Percentiles rank a stretch among this genome's conserved stretches.
phyloP scores from a whole-genome alignment of 2,797 vertebrate species.

The Melopsittacus undulatus region DNA sequence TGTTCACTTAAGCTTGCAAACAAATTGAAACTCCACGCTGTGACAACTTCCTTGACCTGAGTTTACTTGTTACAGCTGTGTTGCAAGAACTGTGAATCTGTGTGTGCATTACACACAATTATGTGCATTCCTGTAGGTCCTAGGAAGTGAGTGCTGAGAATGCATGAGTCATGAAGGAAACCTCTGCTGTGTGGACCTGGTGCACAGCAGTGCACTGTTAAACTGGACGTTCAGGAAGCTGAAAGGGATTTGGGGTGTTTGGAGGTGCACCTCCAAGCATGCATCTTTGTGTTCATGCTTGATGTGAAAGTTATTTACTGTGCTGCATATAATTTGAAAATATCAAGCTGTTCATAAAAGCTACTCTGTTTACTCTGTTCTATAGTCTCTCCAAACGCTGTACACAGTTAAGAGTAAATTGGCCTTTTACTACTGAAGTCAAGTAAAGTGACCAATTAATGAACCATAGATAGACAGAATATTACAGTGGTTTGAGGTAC shows the following conservation, averaged over 20 bases:
- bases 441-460: neutral
- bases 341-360: neutral
- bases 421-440: neutral
- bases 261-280: neutral
- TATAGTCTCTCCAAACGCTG: neutral
- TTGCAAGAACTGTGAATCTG: conserved; percentile 8
- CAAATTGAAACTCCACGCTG: conserved; percentile 38
- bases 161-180: neutral
- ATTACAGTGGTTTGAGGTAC: neutral
- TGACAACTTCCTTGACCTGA: conserved; percentile 58
- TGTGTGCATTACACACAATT: neutral
- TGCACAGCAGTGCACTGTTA: neutral
- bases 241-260: neutral
- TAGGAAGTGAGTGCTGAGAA: neutral
- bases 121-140: neutral
- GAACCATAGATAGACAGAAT: neutral
- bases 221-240: neutral
- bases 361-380: neutral
- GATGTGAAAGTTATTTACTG: neutral
- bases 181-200: neutral
- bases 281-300: neutral
- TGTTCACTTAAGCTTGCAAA: conserved; percentile 58
- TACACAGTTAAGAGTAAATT: neutral
- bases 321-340: neutral
- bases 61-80: conserved; percentile 12